Percentiles rank a stretch among this genome's conserved stretches.
These are phyloP conservation scores for Cylas formicarius DNA, from an alignment of 1,140 invertebrate species.

Conservation along the genomic window DNA sequence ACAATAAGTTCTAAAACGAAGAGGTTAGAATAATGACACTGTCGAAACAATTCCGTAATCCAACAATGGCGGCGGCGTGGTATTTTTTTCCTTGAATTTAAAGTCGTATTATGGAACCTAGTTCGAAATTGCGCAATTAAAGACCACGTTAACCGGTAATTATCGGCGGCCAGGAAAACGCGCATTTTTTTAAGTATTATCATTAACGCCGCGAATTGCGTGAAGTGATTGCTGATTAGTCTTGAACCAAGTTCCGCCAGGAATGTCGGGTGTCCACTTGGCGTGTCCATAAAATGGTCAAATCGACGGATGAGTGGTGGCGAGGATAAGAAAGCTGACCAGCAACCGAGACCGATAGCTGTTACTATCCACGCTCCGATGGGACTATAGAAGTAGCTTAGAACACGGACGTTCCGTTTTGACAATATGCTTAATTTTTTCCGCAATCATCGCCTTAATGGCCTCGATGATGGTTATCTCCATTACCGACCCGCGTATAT, in stretches of 20 bases:
- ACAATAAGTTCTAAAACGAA: too few species aligned
- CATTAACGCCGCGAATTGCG: constrained; percentile 18
- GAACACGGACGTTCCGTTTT: constrained; percentile 19
- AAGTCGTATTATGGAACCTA: constrained; percentile 14
- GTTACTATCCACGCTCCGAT: constrained; percentile 26
- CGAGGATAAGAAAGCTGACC: constrained; percentile 26
- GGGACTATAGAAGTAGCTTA: constrained; percentile 25
- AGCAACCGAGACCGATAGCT: constrained; percentile 26
- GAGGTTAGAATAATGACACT: too few species aligned
- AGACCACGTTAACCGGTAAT: constrained; percentile 17
- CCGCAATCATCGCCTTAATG: too few species aligned
- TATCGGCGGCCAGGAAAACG: constrained; percentile 21
- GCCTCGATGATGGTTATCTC: too few species aligned
- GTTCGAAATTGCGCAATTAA: constrained; percentile 21
- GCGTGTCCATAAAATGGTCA: constrained; percentile 27
- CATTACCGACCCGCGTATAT: too few species aligned
- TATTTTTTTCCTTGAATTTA: constrained; percentile 20
- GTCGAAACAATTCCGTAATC: too few species aligned
- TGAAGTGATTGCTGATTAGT: constrained; percentile 23
- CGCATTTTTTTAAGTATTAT: constrained; percentile 21
- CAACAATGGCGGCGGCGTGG: too few species aligned
- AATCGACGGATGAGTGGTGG: constrained; percentile 21
- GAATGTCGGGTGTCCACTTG: constrained; percentile 24
- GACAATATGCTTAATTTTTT: constrained; percentile 12
- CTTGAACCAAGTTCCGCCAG: constrained; percentile 22